These are phyloP conservation scores for Drosophila mauritiana DNA, from an alignment of 1,140 invertebrate species.

Conservation along the genomic window DNA sequence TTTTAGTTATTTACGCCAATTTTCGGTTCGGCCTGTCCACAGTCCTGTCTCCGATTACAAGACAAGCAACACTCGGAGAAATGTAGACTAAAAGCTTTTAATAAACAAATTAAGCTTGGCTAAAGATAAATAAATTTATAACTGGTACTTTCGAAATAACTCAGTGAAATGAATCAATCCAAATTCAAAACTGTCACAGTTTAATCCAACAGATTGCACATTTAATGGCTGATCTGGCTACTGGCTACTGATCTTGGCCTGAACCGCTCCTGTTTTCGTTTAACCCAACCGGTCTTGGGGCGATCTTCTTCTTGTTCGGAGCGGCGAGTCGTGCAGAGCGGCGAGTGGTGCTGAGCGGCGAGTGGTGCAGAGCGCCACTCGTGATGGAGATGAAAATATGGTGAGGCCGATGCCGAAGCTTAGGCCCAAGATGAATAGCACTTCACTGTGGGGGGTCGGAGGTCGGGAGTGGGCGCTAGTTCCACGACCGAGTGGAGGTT, in stretches of 20 bases:
- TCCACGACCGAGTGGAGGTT: conserved; percentile 19
- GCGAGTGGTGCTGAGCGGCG: not conserved
- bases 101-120: too few species aligned
- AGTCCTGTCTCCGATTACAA: conserved; percentile 52
- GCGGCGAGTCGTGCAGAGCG: conserved; percentile 2
- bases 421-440: conserved; percentile 16
- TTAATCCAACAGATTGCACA: not conserved
- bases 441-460: conserved; percentile 10
- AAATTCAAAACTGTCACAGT: not conserved
- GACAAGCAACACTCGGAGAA: conserved; percentile 15
- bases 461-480: not conserved
- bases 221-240: not conserved
- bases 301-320: conserved; percentile 31
- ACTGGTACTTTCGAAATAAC: not conserved
- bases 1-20: conserved; percentile 78
- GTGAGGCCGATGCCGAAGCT: not conserved
- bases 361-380: not conserved
- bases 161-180: too few species aligned
- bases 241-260: not conserved
- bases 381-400: conserved; percentile 18
- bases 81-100: not conserved
- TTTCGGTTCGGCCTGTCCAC: conserved; percentile 41
- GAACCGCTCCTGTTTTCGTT: conserved; percentile 32
- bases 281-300: conserved; percentile 38
- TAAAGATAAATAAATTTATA: not conserved